A percentile compares a stretch with the other conserved stretches of the same genome.
These are phyloP conservation scores for Narcine bancroftii DNA, from an alignment of 2,113 vertebrate species.

Conservation along the genomic window DNA sequence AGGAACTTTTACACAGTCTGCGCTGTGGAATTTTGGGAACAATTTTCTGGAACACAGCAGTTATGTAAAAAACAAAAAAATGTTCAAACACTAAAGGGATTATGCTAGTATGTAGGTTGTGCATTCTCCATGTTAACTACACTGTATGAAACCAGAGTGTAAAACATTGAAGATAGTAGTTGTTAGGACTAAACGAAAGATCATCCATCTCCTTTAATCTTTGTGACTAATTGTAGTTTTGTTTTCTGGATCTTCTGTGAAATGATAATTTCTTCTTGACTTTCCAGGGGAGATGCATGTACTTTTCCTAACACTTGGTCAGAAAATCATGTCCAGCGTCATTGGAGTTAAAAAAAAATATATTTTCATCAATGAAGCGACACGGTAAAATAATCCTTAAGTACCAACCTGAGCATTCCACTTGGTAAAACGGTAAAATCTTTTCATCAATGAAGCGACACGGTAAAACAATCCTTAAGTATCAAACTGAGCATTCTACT, in stretches of 20 bases:
- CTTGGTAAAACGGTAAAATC: background rate
- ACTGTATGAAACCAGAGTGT: background rate
- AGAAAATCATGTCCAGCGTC: background rate
- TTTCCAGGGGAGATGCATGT: background rate
- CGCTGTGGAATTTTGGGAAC: too few species aligned
- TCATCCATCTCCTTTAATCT: background rate
- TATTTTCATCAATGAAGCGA: background rate
- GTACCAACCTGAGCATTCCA: background rate
- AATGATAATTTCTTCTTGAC: background rate
- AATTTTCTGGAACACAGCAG: too few species aligned
- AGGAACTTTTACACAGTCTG: too few species aligned
- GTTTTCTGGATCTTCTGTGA: background rate
- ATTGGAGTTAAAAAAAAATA: background rate
- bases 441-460: background rate
- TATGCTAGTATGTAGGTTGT: background rate
- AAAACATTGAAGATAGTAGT: background rate
- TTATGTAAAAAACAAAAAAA: too few species aligned
- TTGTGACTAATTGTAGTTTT: background rate
- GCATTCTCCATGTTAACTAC: background rate
- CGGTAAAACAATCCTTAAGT: background rate
- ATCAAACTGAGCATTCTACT: background rate
- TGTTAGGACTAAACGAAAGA: background rate
- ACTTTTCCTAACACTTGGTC: background rate
- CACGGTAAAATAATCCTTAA: background rate
- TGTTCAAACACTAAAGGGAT: background rate